phyloP scores from a whole-genome alignment of 2,888 invertebrate species.

The Mythimna impura region DNA sequence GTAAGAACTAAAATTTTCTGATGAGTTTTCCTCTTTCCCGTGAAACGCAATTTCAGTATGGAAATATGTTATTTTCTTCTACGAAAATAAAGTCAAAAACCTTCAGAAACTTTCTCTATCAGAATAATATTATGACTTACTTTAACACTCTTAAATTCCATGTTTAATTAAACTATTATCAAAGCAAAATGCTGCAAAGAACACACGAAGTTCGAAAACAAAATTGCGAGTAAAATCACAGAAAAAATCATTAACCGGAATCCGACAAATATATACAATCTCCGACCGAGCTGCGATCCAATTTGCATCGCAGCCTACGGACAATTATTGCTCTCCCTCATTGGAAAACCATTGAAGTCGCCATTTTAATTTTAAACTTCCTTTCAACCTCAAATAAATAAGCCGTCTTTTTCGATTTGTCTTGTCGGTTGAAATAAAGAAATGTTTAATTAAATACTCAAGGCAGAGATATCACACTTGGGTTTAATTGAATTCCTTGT shows the following conservation, averaged over 20 bases:
- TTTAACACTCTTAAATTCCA: constrained; percentile 3
- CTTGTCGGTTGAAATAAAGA: constrained; percentile 61
- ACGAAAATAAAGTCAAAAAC: not conserved
- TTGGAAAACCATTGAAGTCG: constrained; percentile 74
- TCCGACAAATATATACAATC: constrained; percentile 61
- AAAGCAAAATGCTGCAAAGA: not conserved
- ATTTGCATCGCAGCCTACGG: constrained; percentile 70
- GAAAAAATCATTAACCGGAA: constrained; percentile 51
- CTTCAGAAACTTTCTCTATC: not conserved
- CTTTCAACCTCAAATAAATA: constrained; percentile 66
- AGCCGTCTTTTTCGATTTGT: constrained; percentile 64
- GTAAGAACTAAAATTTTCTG: not conserved
- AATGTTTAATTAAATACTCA: constrained; percentile 67
- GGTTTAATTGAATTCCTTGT: constrained; percentile 66
- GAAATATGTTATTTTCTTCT: not conserved
- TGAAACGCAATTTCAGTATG: not conserved
- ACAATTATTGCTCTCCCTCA: constrained; percentile 73
- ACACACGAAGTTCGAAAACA: constrained; percentile 25
- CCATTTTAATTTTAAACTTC: constrained; percentile 67
- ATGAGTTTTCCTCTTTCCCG: not conserved
- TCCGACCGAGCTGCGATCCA: constrained; percentile 60
- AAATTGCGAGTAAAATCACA: constrained; percentile 43
- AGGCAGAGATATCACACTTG: constrained; percentile 65
- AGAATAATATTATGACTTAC: constrained; percentile 16
- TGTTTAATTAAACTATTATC: constrained; percentile 8